Conservation (phyloP, 2,797 vertebrate genomes). For the Typhlichthys subterraneus region DNA sequence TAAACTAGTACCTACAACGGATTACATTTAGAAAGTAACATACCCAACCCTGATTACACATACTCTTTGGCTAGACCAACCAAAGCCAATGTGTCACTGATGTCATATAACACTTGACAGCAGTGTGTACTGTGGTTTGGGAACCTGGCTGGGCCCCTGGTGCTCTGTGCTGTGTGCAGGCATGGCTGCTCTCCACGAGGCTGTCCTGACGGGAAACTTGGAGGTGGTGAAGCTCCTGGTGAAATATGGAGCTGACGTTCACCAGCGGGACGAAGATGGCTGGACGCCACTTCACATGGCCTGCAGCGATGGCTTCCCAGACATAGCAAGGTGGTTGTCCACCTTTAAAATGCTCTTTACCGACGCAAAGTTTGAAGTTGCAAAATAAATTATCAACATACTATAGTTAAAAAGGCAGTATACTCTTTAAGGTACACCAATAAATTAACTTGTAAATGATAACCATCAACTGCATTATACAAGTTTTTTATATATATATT, state of each 20-base stretch:
- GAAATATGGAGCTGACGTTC: constrained; percentile 89
- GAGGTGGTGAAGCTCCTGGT: constrained; percentile 92
- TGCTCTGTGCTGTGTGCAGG: constrained; percentile 71
- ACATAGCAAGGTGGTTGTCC: constrained; percentile 90
- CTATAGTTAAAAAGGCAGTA: background rate
- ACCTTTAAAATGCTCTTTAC: background rate
- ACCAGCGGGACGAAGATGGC: constrained; percentile 90
- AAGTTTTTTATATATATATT: no score
- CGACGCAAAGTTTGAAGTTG: background rate
- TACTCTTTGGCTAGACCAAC: background rate
- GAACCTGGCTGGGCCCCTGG: constrained; percentile 4
- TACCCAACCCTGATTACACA: no score
- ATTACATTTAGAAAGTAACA: no score
- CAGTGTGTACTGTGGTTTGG: background rate
- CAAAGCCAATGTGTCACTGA: no score
- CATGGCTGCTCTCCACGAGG: constrained; percentile 93
- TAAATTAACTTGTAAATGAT: background rate
- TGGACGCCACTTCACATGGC: constrained; percentile 96
- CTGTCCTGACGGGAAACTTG: constrained; percentile 91
- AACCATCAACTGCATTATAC: background rate
- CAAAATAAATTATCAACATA: background rate
- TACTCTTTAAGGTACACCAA: background rate
- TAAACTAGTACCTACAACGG: no score
- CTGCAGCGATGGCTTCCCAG: constrained; percentile 89
- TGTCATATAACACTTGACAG: background rate